These are phyloP conservation scores for Tragelaphus imberbis DNA, from an alignment of 2,113 vertebrate species.

Conservation along the genomic window DNA sequence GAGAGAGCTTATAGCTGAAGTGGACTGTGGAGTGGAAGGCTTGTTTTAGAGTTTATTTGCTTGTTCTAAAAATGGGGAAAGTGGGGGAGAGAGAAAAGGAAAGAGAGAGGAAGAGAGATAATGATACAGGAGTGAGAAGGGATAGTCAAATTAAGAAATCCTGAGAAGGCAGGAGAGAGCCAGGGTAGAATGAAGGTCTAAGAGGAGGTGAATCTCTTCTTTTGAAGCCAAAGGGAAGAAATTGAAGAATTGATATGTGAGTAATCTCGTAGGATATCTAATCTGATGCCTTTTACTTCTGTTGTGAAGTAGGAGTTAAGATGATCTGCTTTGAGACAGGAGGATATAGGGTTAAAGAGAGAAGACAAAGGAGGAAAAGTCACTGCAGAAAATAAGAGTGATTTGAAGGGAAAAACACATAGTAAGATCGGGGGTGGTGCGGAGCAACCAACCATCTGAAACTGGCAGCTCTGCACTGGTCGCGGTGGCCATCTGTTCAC, in stretches of 20 bases:
- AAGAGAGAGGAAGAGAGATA: background rate
- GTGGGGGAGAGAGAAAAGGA: background rate
- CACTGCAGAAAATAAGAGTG: background rate
- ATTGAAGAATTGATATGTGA: background rate
- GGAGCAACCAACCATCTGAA: background rate
- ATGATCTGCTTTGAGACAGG: background rate
- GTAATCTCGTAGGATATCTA: background rate
- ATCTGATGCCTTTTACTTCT: background rate
- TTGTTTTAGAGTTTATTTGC: background rate
- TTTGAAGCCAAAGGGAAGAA: background rate
- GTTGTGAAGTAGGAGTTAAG: background rate
- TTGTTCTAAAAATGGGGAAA: background rate
- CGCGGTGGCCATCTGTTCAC: background rate
- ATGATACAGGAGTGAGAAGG: background rate
- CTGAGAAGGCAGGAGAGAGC: background rate
- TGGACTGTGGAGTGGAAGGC: background rate
- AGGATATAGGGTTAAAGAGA: background rate
- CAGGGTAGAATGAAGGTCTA: background rate
- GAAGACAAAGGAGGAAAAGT: background rate
- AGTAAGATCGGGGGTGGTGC: background rate
- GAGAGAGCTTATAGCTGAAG: background rate
- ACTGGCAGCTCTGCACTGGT: background rate
- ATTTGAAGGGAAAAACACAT: background rate
- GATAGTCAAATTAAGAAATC: background rate
- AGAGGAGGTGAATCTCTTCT: background rate